Evolutionary conservation across 2,113 vertebrate genomes (phyloP).

Genomic region (Rissa tridactyla): DNA sequence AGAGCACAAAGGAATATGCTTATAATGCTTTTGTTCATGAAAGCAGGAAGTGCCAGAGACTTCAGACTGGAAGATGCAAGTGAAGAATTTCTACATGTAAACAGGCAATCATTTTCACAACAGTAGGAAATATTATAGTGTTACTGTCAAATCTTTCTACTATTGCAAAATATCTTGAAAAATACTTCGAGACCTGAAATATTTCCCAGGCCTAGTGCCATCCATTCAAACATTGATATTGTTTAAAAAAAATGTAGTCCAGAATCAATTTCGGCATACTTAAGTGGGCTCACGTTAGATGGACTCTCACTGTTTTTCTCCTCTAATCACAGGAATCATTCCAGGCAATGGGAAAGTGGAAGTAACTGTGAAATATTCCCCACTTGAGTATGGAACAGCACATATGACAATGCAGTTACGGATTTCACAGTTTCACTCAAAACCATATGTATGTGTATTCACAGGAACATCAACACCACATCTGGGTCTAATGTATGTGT

Average conservation of each 20-base stretch:
- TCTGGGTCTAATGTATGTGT: constrained; percentile 73
- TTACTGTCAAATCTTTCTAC: background rate
- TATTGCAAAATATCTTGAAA: constrained; percentile 4
- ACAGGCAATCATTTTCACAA: background rate
- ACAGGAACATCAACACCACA: constrained; percentile 81
- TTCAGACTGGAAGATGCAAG: background rate
- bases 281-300: background rate
- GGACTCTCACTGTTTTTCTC: background rate
- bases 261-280: background rate
- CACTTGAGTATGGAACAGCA: constrained; percentile 82
- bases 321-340: constrained; percentile 82
- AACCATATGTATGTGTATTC: constrained; percentile 84
- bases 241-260: background rate
- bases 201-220: background rate
- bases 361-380: constrained; percentile 81
- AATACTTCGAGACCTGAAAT: background rate
- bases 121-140: background rate
- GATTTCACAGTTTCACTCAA: constrained; percentile 87
- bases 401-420: constrained; percentile 83
- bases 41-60: background rate
- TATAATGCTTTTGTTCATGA: background rate
- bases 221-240: background rate
- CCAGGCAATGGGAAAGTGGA: constrained; percentile 79
- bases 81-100: background rate
- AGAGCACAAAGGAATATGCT: background rate